Base-by-base conservation (phyloP, 2,888 invertebrate species). In the Leptopilina myrica region DNA sequence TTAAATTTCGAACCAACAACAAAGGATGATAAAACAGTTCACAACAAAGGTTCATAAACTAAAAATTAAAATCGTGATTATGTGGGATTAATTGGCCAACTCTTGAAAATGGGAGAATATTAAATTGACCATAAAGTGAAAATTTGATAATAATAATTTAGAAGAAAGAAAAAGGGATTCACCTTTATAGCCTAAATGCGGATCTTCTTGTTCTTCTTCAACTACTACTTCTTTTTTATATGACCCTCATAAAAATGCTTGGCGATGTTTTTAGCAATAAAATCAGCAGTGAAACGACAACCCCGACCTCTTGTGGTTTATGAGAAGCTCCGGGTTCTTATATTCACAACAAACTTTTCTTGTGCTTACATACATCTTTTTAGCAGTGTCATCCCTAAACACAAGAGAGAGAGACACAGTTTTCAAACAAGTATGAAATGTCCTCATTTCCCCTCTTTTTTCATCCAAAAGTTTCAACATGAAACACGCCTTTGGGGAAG, bases 381-480 rank as follows among this genome's bases (percentile, higher is more conserved):
- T 53, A 73, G 73, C 33, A 56, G 53, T 73, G 53, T 53, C 69
- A 56, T 73, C 20, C 26, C 26, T 53, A 69, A 69, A 53, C 69
- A 53, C 20, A 69, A 69, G 73, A 56, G 73, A 73, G 73, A 73
- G 73, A 73, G 73, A 73, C 33, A 73, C 73, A 73, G 53, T 73
- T 73, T 20, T 69, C 73, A 73, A 73, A 73, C 73, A 73, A 73
- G 73, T 73, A 73, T 73, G n/a, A 33, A 56, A 73, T 73, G 64
- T 14, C 5, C 64, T 12, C 33, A 64, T 73, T 73, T 73, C 46
- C 46, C 20, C 53, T 3, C 33, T 56, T 73, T 64, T 73, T 73
- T 56, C 73, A 73, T 73, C 40, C 33, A 73, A 73, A 20, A 73
- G 73, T 73, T 69, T n/a, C 73, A n/a, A 26, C 8, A 56, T 9